phyloP scores from a whole-genome alignment of 1,140 invertebrate species.

The Stegodyphus mimosarum region DNA sequence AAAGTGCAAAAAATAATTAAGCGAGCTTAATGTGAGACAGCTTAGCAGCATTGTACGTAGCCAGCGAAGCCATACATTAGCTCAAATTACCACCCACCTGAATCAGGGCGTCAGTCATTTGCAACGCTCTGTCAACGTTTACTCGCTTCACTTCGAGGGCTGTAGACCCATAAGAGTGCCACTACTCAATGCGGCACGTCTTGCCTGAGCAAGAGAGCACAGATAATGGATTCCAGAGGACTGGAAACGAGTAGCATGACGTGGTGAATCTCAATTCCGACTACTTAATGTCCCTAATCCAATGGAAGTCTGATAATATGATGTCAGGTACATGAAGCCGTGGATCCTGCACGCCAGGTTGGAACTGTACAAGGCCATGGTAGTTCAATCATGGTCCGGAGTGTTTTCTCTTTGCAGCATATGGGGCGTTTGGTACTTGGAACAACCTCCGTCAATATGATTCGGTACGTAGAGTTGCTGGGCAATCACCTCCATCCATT shows the following conservation, averaged over 20 bases:
- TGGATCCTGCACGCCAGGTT: background rate
- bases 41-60: background rate
- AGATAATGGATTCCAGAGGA: background rate
- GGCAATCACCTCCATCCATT: background rate
- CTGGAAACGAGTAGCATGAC: too few relatives aligned
- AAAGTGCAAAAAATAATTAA: background rate
- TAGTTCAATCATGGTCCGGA: background rate
- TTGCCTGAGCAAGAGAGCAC: background rate
- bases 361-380: background rate
- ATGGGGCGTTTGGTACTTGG: background rate
- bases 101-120: background rate
- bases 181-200: background rate
- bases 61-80: background rate
- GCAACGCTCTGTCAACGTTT: too few relatives aligned
- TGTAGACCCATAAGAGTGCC: background rate
- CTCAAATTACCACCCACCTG: background rate
- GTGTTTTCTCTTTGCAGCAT: background rate
- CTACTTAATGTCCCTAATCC: background rate
- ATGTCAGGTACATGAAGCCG: background rate
- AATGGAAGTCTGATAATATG: background rate
- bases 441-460: background rate
- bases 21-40: background rate
- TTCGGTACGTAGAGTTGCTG: background rate
- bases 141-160: background rate
- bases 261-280: background rate